These are phyloP conservation scores for Pristionchus arcanus DNA, from an alignment of 2,888 invertebrate species.

Conservation along the genomic window DNA sequence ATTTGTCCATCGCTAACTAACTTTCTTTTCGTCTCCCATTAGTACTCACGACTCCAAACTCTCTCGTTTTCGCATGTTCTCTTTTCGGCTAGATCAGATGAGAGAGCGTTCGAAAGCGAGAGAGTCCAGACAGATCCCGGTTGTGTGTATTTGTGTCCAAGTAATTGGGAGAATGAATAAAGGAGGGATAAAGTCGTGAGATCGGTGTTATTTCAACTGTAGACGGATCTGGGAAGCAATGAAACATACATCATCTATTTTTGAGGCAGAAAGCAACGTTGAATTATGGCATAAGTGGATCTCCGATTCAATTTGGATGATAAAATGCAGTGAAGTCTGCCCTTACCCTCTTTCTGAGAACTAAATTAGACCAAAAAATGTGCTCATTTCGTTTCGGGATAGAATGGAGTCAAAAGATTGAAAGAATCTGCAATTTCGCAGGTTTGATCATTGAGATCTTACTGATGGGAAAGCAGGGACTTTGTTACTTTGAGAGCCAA, in stretches of 20 bases:
- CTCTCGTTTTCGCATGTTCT: background rate
- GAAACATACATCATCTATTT: background rate
- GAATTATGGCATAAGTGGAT: background rate
- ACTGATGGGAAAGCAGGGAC: background rate
- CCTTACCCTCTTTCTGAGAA: background rate
- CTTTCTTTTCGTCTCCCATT: background rate
- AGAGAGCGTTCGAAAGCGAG: background rate
- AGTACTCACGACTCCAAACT: background rate
- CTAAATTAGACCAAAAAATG: background rate
- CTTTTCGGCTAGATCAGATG: background rate
- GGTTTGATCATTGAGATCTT: background rate
- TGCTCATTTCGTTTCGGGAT: background rate
- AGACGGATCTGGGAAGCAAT: background rate
- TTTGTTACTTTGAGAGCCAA: background rate
- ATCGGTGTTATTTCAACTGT: conserved; percentile 27
- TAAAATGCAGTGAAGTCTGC: background rate
- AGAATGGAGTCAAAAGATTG: background rate
- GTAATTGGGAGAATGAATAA: conserved; percentile 34
- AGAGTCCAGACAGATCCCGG: background rate
- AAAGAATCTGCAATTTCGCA: background rate
- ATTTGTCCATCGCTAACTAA: conserved; percentile 30
- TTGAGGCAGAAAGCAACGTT: background rate
- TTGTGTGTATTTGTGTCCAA: conserved; percentile 21
- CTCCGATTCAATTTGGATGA: background rate
- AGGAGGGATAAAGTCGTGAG: conserved; percentile 49